Percentiles rank a stretch among this genome's conserved stretches.
These are phyloP conservation scores for Arnoldichthys spilopterus DNA, from an alignment of 2,797 vertebrate genomes.

Conservation along the genomic window DNA sequence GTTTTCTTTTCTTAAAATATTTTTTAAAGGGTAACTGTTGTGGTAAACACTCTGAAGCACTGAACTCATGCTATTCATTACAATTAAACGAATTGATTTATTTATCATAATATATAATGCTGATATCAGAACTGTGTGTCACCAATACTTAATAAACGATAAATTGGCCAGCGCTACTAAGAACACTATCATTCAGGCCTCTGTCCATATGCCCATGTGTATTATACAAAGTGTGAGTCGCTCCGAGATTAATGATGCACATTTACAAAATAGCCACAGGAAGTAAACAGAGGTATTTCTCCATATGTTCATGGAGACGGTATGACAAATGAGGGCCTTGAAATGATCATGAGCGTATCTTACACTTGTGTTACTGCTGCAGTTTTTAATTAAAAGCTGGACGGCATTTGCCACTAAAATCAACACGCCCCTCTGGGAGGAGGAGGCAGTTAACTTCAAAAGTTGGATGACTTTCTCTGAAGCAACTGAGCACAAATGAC, in stretches of 20 bases:
- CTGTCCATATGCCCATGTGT: not conserved
- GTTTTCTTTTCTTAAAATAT: too few species aligned
- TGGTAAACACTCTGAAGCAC: too few species aligned
- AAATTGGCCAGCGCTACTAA: not conserved
- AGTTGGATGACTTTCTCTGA: not conserved
- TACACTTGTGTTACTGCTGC: slow-evolving; percentile 12
- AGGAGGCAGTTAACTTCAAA: slow-evolving; percentile 12
- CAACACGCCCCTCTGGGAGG: slow-evolving; percentile 4
- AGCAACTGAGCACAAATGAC: slow-evolving; percentile 8
- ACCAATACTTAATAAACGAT: not conserved
- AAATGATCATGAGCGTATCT: slow-evolving; percentile 6
- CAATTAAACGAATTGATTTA: too few species aligned
- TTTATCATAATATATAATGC: too few species aligned
- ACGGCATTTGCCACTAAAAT: slow-evolving; percentile 1
- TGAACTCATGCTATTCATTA: too few species aligned
- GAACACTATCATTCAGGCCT: not conserved
- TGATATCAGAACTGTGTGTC: too few species aligned
- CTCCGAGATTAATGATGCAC: slow-evolving; percentile 42
- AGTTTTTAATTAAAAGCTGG: slow-evolving; percentile 34
- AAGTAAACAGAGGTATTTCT: slow-evolving; percentile 35
- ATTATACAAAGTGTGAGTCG: not conserved
- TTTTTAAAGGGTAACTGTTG: too few species aligned
- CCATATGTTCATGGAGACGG: slow-evolving; percentile 38
- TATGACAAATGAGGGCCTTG: slow-evolving; percentile 36
- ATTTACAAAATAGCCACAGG: slow-evolving; percentile 33